A percentile compares a stretch with the other conserved stretches of the same genome.
phyloP scores from a whole-genome alignment of 2,113 vertebrate genomes.

The Quiscalus mexicanus region DNA sequence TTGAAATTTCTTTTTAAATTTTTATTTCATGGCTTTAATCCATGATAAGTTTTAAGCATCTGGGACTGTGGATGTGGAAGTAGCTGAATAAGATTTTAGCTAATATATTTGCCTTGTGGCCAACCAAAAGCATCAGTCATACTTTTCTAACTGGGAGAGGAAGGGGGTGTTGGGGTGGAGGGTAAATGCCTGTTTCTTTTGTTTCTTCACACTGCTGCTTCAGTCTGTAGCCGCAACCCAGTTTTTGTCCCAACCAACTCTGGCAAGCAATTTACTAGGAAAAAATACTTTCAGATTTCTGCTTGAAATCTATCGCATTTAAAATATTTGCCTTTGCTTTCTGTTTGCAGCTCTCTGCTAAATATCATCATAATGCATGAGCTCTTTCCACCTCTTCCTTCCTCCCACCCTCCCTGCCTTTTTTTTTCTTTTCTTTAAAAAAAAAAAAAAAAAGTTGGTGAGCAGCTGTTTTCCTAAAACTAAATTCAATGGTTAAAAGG shows the following conservation, averaged over 20 bases:
- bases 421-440: neutral
- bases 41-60: conserved; percentile 77
- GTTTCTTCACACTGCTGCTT: conserved; percentile 21
- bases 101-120: conserved; percentile 49
- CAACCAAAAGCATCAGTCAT: conserved; percentile 45
- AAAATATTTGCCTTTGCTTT: neutral
- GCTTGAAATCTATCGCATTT: conserved; percentile 8
- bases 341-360: neutral
- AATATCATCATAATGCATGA: neutral
- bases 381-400: neutral
- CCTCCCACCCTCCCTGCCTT: neutral
- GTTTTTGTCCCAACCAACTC: conserved; percentile 2
- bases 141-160: conserved; percentile 18
- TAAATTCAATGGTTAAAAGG: neutral
- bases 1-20: conserved; percentile 74
- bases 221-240: neutral
- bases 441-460: neutral
- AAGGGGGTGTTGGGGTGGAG: neutral
- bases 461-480: neutral
- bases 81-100: conserved; percentile 67
- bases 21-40: conserved; percentile 85
- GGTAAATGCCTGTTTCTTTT: neutral
- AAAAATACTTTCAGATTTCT: neutral
- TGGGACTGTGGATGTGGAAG: conserved; percentile 67
- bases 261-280: neutral